Evolutionary conservation across 2,888 invertebrate genomes (phyloP).

Genomic region (Campaea margaritaria): DNA sequence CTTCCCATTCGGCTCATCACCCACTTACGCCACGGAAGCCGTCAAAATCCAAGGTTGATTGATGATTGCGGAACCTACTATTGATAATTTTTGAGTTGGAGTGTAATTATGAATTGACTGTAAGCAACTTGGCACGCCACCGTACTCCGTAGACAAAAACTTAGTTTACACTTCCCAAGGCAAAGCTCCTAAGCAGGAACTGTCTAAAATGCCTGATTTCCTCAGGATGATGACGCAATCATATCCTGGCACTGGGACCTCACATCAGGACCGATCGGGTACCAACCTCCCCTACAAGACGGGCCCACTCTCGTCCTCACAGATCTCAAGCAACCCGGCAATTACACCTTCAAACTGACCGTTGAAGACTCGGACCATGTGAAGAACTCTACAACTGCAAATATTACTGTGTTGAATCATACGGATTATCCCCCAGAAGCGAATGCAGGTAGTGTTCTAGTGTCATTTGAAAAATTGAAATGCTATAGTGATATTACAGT

Average conservation of each 20-base stretch:
- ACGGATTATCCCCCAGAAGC: constrained; percentile 98
- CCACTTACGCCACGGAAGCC: too few species aligned
- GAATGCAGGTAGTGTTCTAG: constrained; percentile 88
- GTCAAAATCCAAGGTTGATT: too few species aligned
- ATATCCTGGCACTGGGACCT: constrained; percentile 97
- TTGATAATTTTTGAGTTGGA: too few species aligned
- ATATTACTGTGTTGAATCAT: constrained; percentile 95
- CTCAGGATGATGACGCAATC: constrained; percentile 92
- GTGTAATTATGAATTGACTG: too few species aligned
- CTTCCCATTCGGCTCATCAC: too few species aligned
- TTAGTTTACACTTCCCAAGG: too few species aligned
- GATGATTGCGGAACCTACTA: too few species aligned
- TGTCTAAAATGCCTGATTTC: background rate
- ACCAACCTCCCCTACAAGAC: constrained; percentile 91
- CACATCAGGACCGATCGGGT: constrained; percentile 94
- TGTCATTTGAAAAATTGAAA: too few species aligned
- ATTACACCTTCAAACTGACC: constrained; percentile 95
- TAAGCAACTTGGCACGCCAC: too few species aligned
- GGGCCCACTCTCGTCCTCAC: constrained; percentile 93
- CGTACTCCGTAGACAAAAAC: too few species aligned
- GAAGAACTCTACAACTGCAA: constrained; percentile 93
- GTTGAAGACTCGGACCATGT: constrained; percentile 96
- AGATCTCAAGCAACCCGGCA: constrained; percentile 93
- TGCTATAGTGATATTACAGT: too few species aligned
- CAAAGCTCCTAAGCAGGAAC: too few species aligned